These are phyloP conservation scores for Eufriesea mexicana DNA, from an alignment of 1,140 invertebrate species.

Conservation along the genomic window DNA sequence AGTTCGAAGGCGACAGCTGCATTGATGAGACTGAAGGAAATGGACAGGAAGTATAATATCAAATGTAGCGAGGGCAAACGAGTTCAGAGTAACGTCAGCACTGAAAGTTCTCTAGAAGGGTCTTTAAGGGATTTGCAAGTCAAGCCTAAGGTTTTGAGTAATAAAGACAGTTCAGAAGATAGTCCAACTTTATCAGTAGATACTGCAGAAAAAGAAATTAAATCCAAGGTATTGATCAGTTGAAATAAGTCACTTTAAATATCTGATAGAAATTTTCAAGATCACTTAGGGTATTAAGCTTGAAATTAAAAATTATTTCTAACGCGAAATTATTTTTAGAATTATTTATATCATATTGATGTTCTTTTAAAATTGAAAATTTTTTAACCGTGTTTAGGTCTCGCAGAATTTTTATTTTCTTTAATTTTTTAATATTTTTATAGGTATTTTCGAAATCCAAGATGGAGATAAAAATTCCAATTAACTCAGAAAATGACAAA, in stretches of 20 bases:
- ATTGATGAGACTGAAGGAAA: constrained; percentile 71
- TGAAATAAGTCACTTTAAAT: neutral
- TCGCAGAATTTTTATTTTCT: neutral
- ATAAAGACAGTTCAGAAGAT: neutral
- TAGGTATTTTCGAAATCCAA: neutral
- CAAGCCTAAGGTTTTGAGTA: neutral
- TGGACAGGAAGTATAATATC: constrained; percentile 75
- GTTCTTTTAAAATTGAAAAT: neutral
- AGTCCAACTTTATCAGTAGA: too few species aligned
- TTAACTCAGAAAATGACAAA: neutral
- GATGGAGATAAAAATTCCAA: neutral
- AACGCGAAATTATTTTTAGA: neutral
- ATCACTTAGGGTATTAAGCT: neutral
- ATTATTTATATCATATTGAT: neutral
- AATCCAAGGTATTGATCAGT: constrained; percentile 14
- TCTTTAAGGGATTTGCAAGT: neutral
- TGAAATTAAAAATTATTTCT: neutral
- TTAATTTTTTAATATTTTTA: neutral
- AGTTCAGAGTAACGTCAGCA: constrained; percentile 47
- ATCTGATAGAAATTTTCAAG: neutral
- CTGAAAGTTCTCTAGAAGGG: constrained; percentile 40
- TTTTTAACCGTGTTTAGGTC: neutral
- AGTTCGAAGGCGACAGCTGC: constrained; percentile 71
- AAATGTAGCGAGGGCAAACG: constrained; percentile 53
- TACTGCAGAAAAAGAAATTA: neutral